Base-by-base conservation (phyloP, 2,888 invertebrate genomes). In the Trichopria drosophilae region DNA sequence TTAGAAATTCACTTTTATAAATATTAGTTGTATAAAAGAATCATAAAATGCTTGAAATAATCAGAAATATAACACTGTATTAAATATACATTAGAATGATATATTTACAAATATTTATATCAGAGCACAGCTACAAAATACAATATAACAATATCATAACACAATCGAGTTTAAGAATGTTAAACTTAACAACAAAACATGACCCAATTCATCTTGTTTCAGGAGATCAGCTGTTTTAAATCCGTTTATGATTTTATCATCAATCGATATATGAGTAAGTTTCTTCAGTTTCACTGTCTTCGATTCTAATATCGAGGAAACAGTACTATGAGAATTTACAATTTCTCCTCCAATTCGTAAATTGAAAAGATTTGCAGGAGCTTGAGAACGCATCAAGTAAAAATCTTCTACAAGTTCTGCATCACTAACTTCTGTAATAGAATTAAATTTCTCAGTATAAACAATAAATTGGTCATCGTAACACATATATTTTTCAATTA, bases 141-240 rank as follows among this genome's bases (percentile, higher is more conserved):
- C n/a, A n/a, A n/a, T n/a, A n/a, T n/a, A n/a, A n/a, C n/a, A n/a
- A n/a, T n/a, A n/a, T n/a, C n/a, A n/a, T 44, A 34, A 19, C 16
- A 34, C 7, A 13, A 18, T 35, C 28, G 9, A 29, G 37, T 53
- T 46, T 39, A 50, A 28, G 39, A 53, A 53, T 12, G 35, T 42
- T 19, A 53, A n/a, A 12, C 42, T 39, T 20, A 46, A 22, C 3
- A 50, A 35, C 23, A 50, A 7, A 12, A 26, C 37, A 3, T 18
- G 36, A 32, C 40, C 42, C 23, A 53, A 4, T 31, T 50, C 49
- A 40, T 53, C 50, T 42, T 42, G 41, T 16, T 1, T 9, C 23
- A 34, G 43, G 3, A 5, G 1, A 37, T 40, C 7, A n/a, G 18
- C 2, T 31, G n/a, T 3, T 28, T 50, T 40, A 34, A 28, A 28